Percentiles rank a stretch among this genome's conserved stretches.
Evolutionary conservation across 2,113 vertebrate species (phyloP).

Genomic region (Baryphthengus martii): DNA sequence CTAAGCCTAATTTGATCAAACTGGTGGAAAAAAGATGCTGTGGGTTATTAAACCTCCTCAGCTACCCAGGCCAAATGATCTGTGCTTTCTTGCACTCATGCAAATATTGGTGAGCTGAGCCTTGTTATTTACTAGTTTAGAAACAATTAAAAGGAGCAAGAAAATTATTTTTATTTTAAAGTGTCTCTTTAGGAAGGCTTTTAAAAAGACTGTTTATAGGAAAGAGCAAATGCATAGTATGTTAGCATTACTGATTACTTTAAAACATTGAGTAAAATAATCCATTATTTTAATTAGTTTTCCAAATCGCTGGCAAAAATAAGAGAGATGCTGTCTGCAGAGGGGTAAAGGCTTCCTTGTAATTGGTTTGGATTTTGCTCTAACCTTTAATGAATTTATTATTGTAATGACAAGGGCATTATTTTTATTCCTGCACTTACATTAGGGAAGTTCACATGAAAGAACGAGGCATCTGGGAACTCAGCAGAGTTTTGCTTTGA

Average conservation of each 20-base stretch:
- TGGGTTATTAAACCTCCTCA: background rate
- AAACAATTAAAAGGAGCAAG: slow-evolving; percentile 4
- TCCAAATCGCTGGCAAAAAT: slow-evolving; percentile 35
- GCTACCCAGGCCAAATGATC: background rate
- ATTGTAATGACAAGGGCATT: slow-evolving; percentile 1
- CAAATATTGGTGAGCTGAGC: background rate
- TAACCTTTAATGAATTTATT: slow-evolving; percentile 48
- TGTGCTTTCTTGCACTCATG: background rate
- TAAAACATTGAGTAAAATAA: slow-evolving; percentile 35
- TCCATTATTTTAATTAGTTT: slow-evolving; percentile 60
- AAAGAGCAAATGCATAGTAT: slow-evolving; percentile 4
- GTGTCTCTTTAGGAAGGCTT: slow-evolving; percentile 17
- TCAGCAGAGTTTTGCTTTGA: slow-evolving; percentile 45
- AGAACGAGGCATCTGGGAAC: slow-evolving; percentile 6
- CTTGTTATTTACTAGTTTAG: background rate
- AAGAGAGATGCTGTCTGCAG: slow-evolving; percentile 10
- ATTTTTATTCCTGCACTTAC: background rate
- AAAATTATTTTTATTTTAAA: slow-evolving; percentile 23
- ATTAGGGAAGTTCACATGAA: background rate
- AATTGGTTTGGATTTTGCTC: slow-evolving; percentile 36
- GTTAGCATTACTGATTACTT: slow-evolving; percentile 37
- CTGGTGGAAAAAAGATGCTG: background rate
- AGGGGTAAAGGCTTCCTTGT: slow-evolving; percentile 33
- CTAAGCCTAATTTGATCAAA: background rate
- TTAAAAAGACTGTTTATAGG: slow-evolving; percentile 5